These are phyloP conservation scores for Callionymus lyra DNA, from an alignment of 2,113 vertebrate genomes.

Conservation along the genomic window DNA sequence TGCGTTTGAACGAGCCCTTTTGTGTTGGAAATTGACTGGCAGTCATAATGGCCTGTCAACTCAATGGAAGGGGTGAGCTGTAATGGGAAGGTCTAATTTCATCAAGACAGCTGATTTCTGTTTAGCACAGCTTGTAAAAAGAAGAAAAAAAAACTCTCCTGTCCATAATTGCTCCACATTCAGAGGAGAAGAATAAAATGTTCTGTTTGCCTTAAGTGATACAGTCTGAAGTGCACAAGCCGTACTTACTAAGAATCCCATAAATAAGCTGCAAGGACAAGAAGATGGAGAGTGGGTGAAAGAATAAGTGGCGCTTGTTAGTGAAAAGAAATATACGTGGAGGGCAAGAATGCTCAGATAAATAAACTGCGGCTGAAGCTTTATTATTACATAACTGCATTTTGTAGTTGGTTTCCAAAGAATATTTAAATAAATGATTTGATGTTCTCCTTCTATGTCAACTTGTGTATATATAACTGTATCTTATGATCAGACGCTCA, in stretches of 20 bases:
- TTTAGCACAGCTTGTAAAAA: constrained; percentile 68
- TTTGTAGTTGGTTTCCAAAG: too few species aligned
- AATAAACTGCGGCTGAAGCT: constrained; percentile 15
- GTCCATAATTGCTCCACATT: constrained; percentile 69
- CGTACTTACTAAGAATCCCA: constrained; percentile 40
- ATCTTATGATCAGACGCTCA: constrained; percentile 11
- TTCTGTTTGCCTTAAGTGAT: constrained; percentile 40
- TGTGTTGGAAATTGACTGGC: constrained; percentile 71
- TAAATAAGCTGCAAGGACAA: constrained; percentile 44
- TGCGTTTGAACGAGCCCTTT: constrained; percentile 69
- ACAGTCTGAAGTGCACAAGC: constrained; percentile 31
- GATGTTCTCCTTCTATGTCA: too few species aligned
- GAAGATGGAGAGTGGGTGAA: constrained; percentile 8
- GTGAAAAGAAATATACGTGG: constrained; percentile 20
- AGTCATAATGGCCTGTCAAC: constrained; percentile 69
- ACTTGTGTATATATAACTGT: too few species aligned
- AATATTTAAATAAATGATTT: too few species aligned
- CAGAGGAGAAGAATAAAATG: constrained; percentile 28
- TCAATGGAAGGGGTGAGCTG: constrained; percentile 64
- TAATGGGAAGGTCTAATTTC: constrained; percentile 55
- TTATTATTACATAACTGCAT: too few species aligned
- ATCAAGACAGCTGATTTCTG: constrained; percentile 51
- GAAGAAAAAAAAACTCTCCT: constrained; percentile 69
- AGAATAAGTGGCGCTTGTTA: constrained; percentile 11
- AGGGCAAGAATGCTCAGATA: constrained; percentile 2